These are phyloP conservation scores for Thamnaconus septentrionalis DNA, from an alignment of 2,113 vertebrate genomes.

Conservation along the genomic window DNA sequence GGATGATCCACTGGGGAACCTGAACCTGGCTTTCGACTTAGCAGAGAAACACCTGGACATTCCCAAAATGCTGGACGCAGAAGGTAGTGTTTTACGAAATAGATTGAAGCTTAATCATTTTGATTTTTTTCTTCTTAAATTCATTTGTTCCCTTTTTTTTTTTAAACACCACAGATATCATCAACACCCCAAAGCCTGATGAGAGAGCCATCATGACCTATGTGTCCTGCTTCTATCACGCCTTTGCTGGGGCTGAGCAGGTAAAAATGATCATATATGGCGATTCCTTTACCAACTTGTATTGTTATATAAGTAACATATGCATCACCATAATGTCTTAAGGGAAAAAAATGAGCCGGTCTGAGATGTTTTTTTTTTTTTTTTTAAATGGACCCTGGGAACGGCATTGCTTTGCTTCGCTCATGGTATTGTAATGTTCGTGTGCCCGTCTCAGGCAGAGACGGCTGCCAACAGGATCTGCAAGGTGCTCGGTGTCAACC, in stretches of 20 bases:
- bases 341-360: too few species aligned
- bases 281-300: too few species aligned
- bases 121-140: background rate
- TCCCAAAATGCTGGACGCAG: conserved; percentile 98
- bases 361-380: too few species aligned
- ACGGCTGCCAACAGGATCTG: conserved; percentile 98
- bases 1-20: conserved; percentile 96
- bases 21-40: conserved; percentile 97
- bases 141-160: conserved; percentile 5
- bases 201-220: conserved; percentile 99
- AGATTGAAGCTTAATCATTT: background rate
- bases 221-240: conserved; percentile 98
- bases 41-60: conserved; percentile 99
- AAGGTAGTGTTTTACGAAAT: conserved; percentile 80
- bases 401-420: conserved; percentile 5
- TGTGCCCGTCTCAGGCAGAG: conserved; percentile 82
- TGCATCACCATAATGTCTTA: too few species aligned
- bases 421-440: conserved; percentile 8
- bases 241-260: conserved; percentile 99
- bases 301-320: too few species aligned
- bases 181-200: conserved; percentile 97
- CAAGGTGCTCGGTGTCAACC: conserved; percentile 97
- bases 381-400: background rate
- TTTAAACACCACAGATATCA: conserved; percentile 83
- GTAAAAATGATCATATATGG: conserved; percentile 65